Base-by-base conservation (phyloP, 2,888 invertebrate species). In the Endomychus coccineus region DNA sequence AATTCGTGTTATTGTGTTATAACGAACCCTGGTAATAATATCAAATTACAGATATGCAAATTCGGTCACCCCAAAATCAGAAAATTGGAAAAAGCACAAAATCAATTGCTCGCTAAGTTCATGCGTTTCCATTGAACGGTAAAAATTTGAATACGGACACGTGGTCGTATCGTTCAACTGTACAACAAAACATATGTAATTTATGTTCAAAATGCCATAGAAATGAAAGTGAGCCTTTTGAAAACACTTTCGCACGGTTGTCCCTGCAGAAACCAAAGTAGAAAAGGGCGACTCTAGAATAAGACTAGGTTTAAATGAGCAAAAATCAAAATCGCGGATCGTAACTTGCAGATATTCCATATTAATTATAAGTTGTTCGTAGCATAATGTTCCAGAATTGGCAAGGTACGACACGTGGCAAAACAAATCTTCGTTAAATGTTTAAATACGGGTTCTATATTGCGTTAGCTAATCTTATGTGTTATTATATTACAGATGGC, bases 301-400 rank as follows among this genome's bases (percentile, higher is more conserved):
- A 38, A 38, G 38, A 38, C 38, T 40, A 48, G 42, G 49, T 41
- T 54, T 52, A 62, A 62, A 64, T 63, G 66, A 66, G 66, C 64
- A 61, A 63, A 63, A 66, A 66, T 65, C 64, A 65, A 66, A 64
- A 64, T 59, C 58, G 54, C 57, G 62, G 47, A 44, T 47, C 59
- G 48, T 58, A 58, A 55, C 61, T 55, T 54, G 56, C 55, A 52
- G 55, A 56, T 39, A 56, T 61, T 61, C 61, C 52, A 59, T 61
- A 60, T 61, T 63, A 61, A 61, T 54, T 61, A 54, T 61, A 64
- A 61, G 59, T 64, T 64, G 64, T 64, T 64, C 58, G 55, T 61
- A 58, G 57, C 56, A 57, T 60, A 60, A 62, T 60, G 63, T 64
- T 63, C 61, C 59, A 55, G 59, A 61, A 61, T 57, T 62, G 52